These are phyloP conservation scores for Bucco capensis DNA, from an alignment of 2,113 vertebrate species.

Conservation along the genomic window DNA sequence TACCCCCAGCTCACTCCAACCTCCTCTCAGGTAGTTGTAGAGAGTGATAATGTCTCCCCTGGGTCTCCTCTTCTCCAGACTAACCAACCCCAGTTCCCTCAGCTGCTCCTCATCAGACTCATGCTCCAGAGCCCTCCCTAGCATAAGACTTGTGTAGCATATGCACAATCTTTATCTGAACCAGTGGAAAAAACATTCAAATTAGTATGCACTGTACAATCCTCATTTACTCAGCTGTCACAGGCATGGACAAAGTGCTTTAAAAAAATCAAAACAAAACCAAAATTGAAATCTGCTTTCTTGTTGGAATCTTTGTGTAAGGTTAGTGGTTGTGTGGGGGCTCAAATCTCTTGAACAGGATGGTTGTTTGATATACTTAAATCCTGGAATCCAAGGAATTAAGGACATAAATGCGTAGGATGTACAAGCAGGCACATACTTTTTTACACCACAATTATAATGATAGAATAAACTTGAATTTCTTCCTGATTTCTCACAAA, in stretches of 20 bases:
- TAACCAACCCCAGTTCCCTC: too few relatives aligned
- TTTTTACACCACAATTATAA: not conserved
- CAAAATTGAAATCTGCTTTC: not conserved
- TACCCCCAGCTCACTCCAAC: too few relatives aligned
- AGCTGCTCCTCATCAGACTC: too few relatives aligned
- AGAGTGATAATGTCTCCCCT: too few relatives aligned
- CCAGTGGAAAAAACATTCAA: not conserved
- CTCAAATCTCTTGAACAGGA: not conserved
- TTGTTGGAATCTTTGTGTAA: not conserved
- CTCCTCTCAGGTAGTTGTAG: too few relatives aligned
- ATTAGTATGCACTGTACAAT: not conserved
- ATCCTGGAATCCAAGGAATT: not conserved
- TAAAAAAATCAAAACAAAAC: not conserved
- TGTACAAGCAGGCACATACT: not conserved
- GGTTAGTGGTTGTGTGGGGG: not conserved
- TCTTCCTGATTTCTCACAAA: not conserved
- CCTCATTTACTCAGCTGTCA: not conserved
- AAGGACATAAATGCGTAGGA: not conserved
- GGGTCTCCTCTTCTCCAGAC: too few relatives aligned
- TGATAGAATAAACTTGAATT: not conserved
- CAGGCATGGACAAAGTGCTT: not conserved
- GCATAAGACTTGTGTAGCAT: not conserved
- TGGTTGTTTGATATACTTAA: not conserved
- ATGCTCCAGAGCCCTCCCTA: too few relatives aligned
- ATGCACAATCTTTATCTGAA: not conserved